Evolutionary conservation across 1,140 invertebrate genomes (phyloP).

Genomic region (Drosophila santomea): DNA sequence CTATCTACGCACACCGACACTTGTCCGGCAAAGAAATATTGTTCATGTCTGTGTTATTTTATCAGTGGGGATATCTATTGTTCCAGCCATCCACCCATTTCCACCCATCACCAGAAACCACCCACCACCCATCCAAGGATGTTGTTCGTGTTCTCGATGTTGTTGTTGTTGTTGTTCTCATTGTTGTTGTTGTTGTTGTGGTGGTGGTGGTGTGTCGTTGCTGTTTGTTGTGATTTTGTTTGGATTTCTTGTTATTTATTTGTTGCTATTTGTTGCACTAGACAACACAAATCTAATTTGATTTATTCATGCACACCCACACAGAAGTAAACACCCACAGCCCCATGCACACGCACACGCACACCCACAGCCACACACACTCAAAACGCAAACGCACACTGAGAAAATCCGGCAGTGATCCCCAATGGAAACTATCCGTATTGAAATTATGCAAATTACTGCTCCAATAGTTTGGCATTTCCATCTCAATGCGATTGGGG

Average conservation of each 20-base stretch:
- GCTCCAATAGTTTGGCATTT: conserved; percentile 14
- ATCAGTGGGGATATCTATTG: conserved; percentile 61
- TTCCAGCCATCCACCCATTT: conserved; percentile 1
- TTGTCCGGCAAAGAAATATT: conserved; percentile 75
- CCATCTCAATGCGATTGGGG: conserved; percentile 21
- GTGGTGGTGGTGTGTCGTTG: conserved; percentile 19
- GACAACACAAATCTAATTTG: conserved; percentile 78
- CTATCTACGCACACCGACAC: conserved; percentile 14
- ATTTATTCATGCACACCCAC: conserved; percentile 65
- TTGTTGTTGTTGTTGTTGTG: conserved; percentile 20
- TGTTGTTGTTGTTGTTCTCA: conserved; percentile 34
- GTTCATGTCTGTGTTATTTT: conserved; percentile 57
- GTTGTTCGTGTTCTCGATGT: conserved; percentile 11
- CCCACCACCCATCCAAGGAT: conserved; percentile 12
- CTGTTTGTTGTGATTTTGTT: conserved; percentile 68
- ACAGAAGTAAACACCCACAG: neutral
- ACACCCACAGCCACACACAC: neutral
- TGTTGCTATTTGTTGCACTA: conserved; percentile 72
- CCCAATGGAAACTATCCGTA: conserved; percentile 52
- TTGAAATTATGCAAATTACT: conserved; percentile 71
- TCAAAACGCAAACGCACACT: neutral
- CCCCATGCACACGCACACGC: neutral
- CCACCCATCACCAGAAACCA: neutral
- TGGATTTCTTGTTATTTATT: conserved; percentile 81
- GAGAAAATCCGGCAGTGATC: conserved; percentile 22